A percentile compares a stretch with the other conserved stretches of the same genome.
Evolutionary conservation across 2,797 vertebrate species (phyloP).

Genomic region (Urocyon cinereoargenteus): DNA sequence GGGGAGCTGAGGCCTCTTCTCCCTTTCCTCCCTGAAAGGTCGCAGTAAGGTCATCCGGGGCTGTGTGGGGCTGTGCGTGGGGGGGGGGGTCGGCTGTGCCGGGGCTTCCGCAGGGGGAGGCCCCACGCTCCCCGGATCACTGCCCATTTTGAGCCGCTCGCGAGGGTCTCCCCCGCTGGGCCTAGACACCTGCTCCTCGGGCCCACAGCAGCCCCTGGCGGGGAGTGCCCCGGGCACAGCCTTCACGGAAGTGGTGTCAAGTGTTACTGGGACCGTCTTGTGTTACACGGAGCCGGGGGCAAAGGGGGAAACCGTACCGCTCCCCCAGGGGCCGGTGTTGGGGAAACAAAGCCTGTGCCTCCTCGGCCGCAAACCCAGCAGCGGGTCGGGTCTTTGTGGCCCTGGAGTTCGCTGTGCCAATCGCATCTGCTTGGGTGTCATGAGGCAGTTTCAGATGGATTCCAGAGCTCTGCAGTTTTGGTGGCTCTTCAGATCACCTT

Average conservation of each 20-base stretch:
- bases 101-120: too few species aligned
- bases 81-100: too few species aligned
- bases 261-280: not conserved
- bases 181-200: too few species aligned
- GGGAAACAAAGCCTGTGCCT: conserved; percentile 49
- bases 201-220: not conserved
- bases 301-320: conserved; percentile 56
- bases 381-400: not conserved
- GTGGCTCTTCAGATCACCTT: not conserved
- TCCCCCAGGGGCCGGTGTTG: conserved; percentile 40
- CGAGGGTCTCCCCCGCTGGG: too few species aligned
- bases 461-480: not conserved
- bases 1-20: not conserved
- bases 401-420: not conserved
- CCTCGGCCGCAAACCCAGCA: not conserved
- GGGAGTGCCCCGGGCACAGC: not conserved
- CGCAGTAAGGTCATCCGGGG: not conserved
- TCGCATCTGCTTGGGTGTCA: not conserved
- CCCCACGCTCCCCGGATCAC: too few species aligned
- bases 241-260: conserved; percentile 27
- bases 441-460: not conserved
- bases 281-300: not conserved
- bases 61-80: not conserved
- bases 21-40: not conserved
- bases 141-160: too few species aligned